Conservation (phyloP, 2,113 vertebrate species). For the Speoplatyrhinus poulsoni region DNA sequence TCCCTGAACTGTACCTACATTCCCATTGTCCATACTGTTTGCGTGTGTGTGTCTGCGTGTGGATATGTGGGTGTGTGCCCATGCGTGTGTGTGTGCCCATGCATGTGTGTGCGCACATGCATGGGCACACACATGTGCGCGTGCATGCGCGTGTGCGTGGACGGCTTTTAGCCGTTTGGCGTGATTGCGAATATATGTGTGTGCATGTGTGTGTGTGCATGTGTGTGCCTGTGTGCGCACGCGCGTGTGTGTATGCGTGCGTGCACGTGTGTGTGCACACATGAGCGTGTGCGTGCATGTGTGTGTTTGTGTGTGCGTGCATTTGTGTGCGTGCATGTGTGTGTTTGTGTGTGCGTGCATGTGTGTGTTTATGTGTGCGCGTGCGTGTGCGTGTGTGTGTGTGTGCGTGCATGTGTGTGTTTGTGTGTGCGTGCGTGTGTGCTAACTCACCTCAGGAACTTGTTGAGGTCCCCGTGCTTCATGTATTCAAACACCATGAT, state of each 20-base stretch:
- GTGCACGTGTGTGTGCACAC: neutral
- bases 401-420: neutral
- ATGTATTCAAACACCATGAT: slow-evolving; percentile 95
- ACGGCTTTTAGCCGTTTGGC: neutral
- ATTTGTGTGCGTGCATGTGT: too few species aligned
- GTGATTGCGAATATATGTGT: slow-evolving; percentile 1
- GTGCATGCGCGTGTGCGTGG: neutral
- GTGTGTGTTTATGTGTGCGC: neutral
- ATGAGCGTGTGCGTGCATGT: too few species aligned
- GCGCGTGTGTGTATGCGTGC: neutral
- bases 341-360: too few species aligned
- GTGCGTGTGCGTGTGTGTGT: neutral
- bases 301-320: too few species aligned
- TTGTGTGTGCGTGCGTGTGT: neutral
- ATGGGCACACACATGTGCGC: neutral
- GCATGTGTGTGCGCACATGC: neutral
- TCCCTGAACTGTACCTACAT: too few species aligned
- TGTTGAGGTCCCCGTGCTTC: slow-evolving; percentile 90
- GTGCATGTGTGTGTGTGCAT: neutral
- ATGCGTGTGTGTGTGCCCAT: neutral
- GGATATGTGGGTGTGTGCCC: neutral
- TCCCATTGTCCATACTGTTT: neutral
- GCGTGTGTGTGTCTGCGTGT: too few species aligned
- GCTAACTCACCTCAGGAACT: slow-evolving; percentile 82
- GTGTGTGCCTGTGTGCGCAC: neutral